These are phyloP conservation scores for Hyperoodon ampullatus DNA, from an alignment of 2,113 vertebrate genomes.

Conservation along the genomic window DNA sequence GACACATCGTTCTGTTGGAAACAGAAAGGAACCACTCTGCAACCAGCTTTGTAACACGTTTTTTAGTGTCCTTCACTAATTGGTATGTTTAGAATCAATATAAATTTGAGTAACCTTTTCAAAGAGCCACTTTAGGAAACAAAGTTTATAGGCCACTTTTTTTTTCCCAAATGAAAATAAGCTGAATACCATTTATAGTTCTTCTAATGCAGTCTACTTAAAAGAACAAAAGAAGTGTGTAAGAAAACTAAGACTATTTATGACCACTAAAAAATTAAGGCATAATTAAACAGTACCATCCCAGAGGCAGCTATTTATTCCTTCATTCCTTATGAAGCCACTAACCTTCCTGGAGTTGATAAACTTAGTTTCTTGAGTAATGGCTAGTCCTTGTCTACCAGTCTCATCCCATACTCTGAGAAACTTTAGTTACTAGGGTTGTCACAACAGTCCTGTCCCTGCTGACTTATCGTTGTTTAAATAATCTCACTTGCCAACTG, in stretches of 20 bases:
- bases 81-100: neutral
- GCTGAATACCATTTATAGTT: neutral
- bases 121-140: neutral
- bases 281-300: neutral
- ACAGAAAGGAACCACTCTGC: neutral
- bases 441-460: neutral
- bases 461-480: conserved; percentile 46
- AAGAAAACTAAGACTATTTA: neutral
- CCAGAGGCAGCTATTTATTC: neutral
- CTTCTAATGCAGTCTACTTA: neutral
- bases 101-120: neutral
- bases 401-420: neutral
- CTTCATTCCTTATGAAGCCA: neutral
- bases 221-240: neutral
- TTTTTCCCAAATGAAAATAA: neutral
- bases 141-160: neutral
- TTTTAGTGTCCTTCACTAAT: neutral
- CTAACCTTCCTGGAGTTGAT: neutral
- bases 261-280: neutral
- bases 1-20: neutral
- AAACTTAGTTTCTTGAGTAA: rapidly evolving
- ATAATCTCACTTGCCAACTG: conserved; percentile 58
- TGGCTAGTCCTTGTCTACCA: neutral
- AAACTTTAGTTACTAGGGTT: neutral
- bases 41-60: neutral